phyloP scores from a whole-genome alignment of 2,888 invertebrate genomes.

The Ophraella communa region DNA sequence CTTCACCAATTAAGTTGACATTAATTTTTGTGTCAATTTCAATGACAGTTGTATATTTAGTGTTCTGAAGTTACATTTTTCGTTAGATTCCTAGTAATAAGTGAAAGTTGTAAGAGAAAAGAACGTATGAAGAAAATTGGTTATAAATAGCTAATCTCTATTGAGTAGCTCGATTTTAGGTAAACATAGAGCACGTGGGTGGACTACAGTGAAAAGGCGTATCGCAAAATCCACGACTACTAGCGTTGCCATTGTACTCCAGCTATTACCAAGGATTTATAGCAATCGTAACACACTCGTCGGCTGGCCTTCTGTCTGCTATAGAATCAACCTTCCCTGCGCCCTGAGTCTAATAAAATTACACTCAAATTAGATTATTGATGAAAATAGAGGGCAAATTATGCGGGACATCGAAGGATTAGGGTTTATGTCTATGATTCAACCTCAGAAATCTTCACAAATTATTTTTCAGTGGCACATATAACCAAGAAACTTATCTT shows the following conservation, averaged over 20 bases:
- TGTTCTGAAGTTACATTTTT: no score
- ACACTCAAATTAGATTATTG: constrained; percentile 36
- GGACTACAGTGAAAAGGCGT: constrained; percentile 61
- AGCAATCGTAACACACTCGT: constrained; percentile 58
- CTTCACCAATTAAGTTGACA: no score
- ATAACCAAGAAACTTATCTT: no score
- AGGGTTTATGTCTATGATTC: constrained; percentile 30
- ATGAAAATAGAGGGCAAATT: constrained; percentile 35
- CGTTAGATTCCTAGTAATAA: no score
- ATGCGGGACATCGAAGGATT: constrained; percentile 33
- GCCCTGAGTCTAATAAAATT: constrained; percentile 34
- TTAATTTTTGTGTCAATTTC: no score
- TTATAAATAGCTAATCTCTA: constrained; percentile 36
- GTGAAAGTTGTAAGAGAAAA: not conserved
- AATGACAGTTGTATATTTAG: no score
- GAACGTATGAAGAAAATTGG: constrained; percentile 4
- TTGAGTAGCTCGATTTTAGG: constrained; percentile 50
- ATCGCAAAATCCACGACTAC: constrained; percentile 58
- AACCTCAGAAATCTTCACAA: constrained; percentile 20
- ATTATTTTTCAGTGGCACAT: constrained; percentile 9
- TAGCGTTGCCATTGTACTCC: constrained; percentile 59
- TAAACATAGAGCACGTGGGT: constrained; percentile 50
- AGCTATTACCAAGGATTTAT: constrained; percentile 61
- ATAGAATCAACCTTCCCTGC: constrained; percentile 39
- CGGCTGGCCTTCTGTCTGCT: constrained; percentile 47